Evolutionary conservation across 2,888 invertebrate genomes (phyloP), one percentile per base, ranked within the genome.

Genomic region (Neelides folsomi): DNA sequence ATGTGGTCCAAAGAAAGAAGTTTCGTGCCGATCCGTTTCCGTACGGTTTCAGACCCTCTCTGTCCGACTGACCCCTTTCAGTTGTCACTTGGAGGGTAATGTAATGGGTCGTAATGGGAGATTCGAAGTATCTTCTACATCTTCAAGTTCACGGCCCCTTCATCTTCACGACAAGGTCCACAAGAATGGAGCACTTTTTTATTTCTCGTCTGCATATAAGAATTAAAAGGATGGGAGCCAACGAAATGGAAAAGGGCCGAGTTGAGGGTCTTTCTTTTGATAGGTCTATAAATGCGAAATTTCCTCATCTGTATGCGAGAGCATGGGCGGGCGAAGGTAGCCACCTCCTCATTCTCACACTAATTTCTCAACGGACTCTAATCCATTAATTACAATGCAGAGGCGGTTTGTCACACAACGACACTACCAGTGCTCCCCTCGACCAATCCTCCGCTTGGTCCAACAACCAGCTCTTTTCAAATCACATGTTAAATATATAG

Each of bases 321-420:
- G 54, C 57, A 57, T 57, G 57, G 27, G 27, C 42, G 49, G 19
- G 42, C 42, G 42, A 20, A 20, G 37, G 18, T 15, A 45, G 37
- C 20, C 12, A 38, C 38, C 44, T 39, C 46, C 47, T 35, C 47
- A 48, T 51, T 56, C 56, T 53, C 56, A 56, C 56, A 56, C 51
- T 56, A 51, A 53, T 51, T 53, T 56, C 52, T 53, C 51, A 47
- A 51, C 47, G 49, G 47, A 44, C 48, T 36, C 47, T 56, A 58
- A 59, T 59, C 59, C 56, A 55, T 53, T 59, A 55, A 55, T 56
- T 56, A 53, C 51, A 49, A 56, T 56, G 52, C 50, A 49, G 27
- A 27, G 27, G 27, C 42, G 47, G 18, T 18, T 34, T 47, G 18
- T 51, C 47, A 47, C 41, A 15, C 38, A 38, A 38, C 13, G n/a